Evolutionary conservation across 2,797 vertebrate genomes (phyloP).

Genomic region (Megaceryle alcyon): DNA sequence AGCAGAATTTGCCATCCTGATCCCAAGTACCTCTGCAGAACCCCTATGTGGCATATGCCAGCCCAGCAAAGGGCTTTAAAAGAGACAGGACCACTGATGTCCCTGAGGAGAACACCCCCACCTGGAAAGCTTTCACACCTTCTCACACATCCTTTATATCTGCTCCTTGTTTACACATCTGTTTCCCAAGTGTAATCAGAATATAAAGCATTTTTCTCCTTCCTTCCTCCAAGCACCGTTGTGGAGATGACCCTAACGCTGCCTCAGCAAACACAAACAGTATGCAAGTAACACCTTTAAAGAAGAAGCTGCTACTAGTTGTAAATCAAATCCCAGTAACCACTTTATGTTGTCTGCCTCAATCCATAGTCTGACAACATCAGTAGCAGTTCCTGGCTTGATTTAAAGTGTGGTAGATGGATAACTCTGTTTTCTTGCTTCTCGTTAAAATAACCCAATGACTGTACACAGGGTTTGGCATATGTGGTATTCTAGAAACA

Average conservation of each 20-base stretch:
- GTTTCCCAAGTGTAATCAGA: neutral
- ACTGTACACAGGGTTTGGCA: neutral
- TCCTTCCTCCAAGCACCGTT: neutral
- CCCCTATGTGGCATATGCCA: fast-evolving
- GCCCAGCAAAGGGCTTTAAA: neutral
- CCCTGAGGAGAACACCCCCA: fast-evolving
- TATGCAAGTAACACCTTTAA: neutral
- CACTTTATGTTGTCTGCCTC: neutral
- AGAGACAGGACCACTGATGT: neutral
- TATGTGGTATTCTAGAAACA: neutral
- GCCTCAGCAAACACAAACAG: neutral
- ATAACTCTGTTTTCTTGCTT: neutral
- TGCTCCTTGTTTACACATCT: neutral
- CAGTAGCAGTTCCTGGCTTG: neutral
- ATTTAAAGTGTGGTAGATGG: neutral
- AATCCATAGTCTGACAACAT: neutral
- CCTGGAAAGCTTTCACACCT: neutral
- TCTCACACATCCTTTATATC: neutral
- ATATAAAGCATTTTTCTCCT: neutral
- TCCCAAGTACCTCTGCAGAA: fast-evolving
- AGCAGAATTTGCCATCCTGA: neutral
- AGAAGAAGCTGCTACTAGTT: neutral
- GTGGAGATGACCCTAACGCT: constrained; percentile 6
- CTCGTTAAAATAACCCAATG: neutral
- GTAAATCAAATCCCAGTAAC: neutral